These are phyloP conservation scores for Cephalopholis sonnerati DNA, from an alignment of 2,113 vertebrate genomes.

Conservation along the genomic window DNA sequence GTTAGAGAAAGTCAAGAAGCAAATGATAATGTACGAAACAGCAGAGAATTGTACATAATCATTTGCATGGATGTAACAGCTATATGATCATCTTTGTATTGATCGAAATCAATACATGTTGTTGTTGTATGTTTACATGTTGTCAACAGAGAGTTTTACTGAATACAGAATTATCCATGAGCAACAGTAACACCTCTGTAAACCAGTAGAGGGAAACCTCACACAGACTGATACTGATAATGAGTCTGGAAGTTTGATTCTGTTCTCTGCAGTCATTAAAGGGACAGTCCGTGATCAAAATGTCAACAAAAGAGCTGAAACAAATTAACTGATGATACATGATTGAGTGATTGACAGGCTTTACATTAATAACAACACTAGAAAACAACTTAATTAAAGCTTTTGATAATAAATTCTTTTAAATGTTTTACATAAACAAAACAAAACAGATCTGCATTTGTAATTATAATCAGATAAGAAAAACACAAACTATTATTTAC, in stretches of 20 bases:
- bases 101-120: too few species aligned
- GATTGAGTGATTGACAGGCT: not conserved
- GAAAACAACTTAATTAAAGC: not conserved
- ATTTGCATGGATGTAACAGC: too few species aligned
- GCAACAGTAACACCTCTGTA: not conserved
- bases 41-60: too few species aligned
- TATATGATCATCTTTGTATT: accelerated
- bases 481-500: not conserved
- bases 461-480: not conserved
- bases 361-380: not conserved
- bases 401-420: not conserved
- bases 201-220: not conserved
- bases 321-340: not conserved
- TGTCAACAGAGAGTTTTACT: not conserved
- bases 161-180: not conserved
- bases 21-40: too few species aligned
- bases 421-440: not conserved
- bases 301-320: not conserved
- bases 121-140: not conserved
- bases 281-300: not conserved
- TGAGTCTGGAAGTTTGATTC: not conserved
- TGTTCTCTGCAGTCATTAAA: not conserved
- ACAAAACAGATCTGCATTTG: not conserved
- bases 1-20: too few species aligned
- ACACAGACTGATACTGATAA: not conserved